phyloP scores from a whole-genome alignment of 2,888 invertebrate genomes.

The Orthonevra nobilis region DNA sequence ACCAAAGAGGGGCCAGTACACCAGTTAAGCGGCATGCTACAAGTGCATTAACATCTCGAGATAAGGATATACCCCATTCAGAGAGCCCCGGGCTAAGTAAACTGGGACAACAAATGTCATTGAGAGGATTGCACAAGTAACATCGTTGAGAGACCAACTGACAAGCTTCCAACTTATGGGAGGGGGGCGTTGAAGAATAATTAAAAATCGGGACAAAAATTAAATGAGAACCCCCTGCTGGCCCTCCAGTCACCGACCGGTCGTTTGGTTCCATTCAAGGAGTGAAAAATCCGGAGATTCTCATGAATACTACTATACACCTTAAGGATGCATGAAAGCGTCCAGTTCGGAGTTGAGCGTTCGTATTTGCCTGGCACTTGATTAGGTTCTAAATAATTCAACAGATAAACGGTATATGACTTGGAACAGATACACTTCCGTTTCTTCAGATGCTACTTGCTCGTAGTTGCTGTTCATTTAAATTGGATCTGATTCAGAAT shows the following conservation, averaged over 20 bases:
- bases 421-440: slow-evolving; percentile 52
- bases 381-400: slow-evolving; percentile 69
- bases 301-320: slow-evolving; percentile 49
- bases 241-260: too few relatives aligned
- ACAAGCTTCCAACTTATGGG: slow-evolving; percentile 38
- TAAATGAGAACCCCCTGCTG: slow-evolving; percentile 42
- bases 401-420: slow-evolving; percentile 43
- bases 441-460: slow-evolving; percentile 8
- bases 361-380: slow-evolving; percentile 60
- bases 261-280: too few relatives aligned
- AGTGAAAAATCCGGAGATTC: slow-evolving; percentile 24
- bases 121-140: slow-evolving; percentile 61
- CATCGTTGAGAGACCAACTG: slow-evolving; percentile 4
- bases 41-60: slow-evolving; percentile 70
- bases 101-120: slow-evolving; percentile 69
- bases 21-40: slow-evolving; percentile 53
- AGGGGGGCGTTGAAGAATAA: slow-evolving; percentile 30
- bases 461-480: slow-evolving; percentile 12
- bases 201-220: slow-evolving; percentile 57
- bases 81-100: slow-evolving; percentile 50
- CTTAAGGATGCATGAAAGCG: too few relatives aligned
- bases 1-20: slow-evolving; percentile 10
- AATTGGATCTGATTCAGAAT: slow-evolving; percentile 26
- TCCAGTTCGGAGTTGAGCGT: slow-evolving; percentile 22
- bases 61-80: slow-evolving; percentile 63